Evolutionary conservation across 1,140 invertebrate species (phyloP).

Genomic region (Grapholita molesta): DNA sequence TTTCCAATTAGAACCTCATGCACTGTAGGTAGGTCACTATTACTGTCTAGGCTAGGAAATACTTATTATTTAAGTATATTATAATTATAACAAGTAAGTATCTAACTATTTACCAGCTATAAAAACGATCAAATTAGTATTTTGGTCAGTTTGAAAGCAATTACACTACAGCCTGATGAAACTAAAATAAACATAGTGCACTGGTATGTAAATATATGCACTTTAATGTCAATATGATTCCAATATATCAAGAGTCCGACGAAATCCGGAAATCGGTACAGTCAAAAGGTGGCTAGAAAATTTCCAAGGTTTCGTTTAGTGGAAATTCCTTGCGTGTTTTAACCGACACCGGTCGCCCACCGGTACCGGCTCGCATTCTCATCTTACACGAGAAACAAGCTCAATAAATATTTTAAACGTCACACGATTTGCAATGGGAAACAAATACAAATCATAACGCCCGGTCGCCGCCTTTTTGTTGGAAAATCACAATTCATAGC

Average conservation of each 20-base stretch:
- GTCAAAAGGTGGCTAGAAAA: neutral
- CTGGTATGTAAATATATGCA: too few relatives aligned
- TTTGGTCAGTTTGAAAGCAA: neutral
- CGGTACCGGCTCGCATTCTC: constrained; percentile 43
- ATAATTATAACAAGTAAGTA: too few relatives aligned
- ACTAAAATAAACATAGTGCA: neutral
- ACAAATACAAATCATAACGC: constrained; percentile 15
- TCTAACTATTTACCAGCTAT: too few relatives aligned
- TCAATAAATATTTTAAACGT: constrained; percentile 45
- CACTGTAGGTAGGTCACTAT: too few relatives aligned
- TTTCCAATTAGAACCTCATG: too few relatives aligned
- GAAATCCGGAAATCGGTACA: neutral
- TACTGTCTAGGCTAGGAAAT: too few relatives aligned
- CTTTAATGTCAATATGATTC: neutral
- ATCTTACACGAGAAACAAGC: constrained; percentile 58
- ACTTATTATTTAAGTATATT: too few relatives aligned
- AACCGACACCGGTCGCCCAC: constrained; percentile 41
- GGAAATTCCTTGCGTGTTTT: constrained; percentile 56
- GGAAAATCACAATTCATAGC: neutral
- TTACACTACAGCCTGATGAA: neutral
- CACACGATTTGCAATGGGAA: constrained; percentile 6
- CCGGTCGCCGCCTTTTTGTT: constrained; percentile 5
- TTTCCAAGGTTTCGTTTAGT: constrained; percentile 28
- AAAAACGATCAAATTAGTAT: too few relatives aligned
- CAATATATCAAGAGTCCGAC: neutral